Conservation (phyloP, 53 echinoderm and acorn worm genomes). For the Pentamera pediparva region DNA sequence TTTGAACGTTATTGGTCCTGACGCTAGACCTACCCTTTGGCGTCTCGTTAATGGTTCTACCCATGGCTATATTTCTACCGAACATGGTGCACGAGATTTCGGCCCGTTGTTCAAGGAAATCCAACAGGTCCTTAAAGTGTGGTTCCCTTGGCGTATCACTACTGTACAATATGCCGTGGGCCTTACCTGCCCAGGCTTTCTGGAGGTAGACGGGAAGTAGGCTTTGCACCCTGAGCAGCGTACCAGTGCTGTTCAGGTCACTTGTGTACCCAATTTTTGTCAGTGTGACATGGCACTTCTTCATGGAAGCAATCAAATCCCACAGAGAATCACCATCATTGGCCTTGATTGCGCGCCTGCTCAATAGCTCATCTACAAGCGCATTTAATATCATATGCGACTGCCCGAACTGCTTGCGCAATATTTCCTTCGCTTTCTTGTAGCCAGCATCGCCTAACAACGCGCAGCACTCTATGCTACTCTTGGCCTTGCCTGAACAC, state of each 20-base stretch:
- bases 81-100: constrained; percentile 46
- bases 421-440: constrained; percentile 5
- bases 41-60: not conserved
- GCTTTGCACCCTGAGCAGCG: constrained; percentile 24
- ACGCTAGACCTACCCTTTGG: not conserved
- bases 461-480: constrained; percentile 31
- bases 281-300: constrained; percentile 33
- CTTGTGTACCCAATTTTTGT: constrained; percentile 29
- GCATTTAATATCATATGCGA: constrained; percentile 42
- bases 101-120: constrained; percentile 18
- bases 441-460: constrained; percentile 30
- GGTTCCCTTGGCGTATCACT: not conserved
- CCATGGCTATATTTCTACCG: constrained; percentile 6
- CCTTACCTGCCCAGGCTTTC: constrained; percentile 33
- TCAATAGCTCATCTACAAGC: not conserved
- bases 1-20: constrained; percentile 35
- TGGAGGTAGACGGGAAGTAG: constrained; percentile 31
- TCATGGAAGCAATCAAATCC: constrained; percentile 38
- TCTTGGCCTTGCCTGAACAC: constrained; percentile 43
- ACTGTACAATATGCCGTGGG: constrained; percentile 19
- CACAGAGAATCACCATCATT: constrained; percentile 33
- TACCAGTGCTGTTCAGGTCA: constrained; percentile 24
- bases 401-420: constrained; percentile 33
- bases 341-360: constrained; percentile 17
- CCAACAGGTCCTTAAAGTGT: constrained; percentile 17